Evolutionary conservation across 1,140 invertebrate species (phyloP), one percentile per base, ranked within the genome.

Genomic region (Aphis gossypii): DNA sequence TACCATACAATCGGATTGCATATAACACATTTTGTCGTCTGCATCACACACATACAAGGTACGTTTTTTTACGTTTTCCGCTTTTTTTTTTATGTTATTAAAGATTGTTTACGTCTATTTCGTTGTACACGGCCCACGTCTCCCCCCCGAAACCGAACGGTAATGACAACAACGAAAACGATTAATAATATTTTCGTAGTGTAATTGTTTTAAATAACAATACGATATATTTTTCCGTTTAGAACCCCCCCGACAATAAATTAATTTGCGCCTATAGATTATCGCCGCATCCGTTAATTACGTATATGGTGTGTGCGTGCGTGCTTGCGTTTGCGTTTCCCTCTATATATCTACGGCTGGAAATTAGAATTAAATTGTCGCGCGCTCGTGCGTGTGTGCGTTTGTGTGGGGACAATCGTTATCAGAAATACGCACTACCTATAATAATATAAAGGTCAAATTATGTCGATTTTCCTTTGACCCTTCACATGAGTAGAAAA

Each of bases 381-480:
- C n/a, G 46, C 88, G 51, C 25, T n/a, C 60, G 60, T 20, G 60
- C 44, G 51, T 25, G 51, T 41, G 87, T 35, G 60, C 44, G 51
- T 25, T 35, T 41, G 21, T 30, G 48, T 51, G 87, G 87, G 87
- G 18, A 89, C 48, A 89, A 89, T 54, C 35, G 88, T 89, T 89
- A 89, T 89, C 88, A 89, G 48, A 76, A 76, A n/a, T 76, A 76
- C 60, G 60, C 14, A 76, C 60, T 76, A 76, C 60, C 30, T 76
- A 76, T 76, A 76, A n/a, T 68, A 30, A 48, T 38, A n/a, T 92
- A 82, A 82, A 92, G 76, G 91, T 92, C 60, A 83, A 92, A 92
- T 21, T 83, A n/a, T 25, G 90, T 91, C 56, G 56, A 44, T 91
- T 91, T 91, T 89, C 38, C 7, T 54, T 56, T 8, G 20, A 54